Evolutionary conservation across 2,113 vertebrate species (phyloP).

Genomic region (Alligator sinensis): DNA sequence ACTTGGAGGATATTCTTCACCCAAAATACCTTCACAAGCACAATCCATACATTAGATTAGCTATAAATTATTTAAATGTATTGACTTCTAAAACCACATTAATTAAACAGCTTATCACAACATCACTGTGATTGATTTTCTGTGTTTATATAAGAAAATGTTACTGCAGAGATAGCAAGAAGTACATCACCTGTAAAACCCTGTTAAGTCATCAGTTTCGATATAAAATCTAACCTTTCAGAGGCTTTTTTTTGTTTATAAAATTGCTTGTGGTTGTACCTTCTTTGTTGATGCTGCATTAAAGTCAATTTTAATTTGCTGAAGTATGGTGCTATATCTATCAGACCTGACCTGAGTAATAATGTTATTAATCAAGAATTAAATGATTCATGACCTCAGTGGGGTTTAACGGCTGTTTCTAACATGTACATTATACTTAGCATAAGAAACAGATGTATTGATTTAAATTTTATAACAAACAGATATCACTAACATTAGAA

Average conservation of each 20-base stretch:
- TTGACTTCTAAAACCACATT: slow-evolving; percentile 57
- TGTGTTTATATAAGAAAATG: slow-evolving; percentile 42
- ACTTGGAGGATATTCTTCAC: neutral
- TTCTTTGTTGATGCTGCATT: slow-evolving; percentile 59
- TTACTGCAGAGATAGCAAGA: slow-evolving; percentile 27
- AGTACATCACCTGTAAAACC: slow-evolving; percentile 38
- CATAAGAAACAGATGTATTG: slow-evolving; percentile 51
- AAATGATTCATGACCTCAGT: slow-evolving; percentile 64
- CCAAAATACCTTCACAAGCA: slow-evolving; percentile 31
- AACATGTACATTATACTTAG: slow-evolving; percentile 46
- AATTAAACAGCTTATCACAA: slow-evolving; percentile 68
- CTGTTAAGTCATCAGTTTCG: slow-evolving; percentile 71
- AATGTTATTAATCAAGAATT: slow-evolving; percentile 72
- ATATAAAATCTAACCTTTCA: slow-evolving; percentile 68
- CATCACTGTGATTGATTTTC: slow-evolving; percentile 64
- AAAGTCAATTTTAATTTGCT: slow-evolving; percentile 64
- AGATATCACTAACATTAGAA: neutral
- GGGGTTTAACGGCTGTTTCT: slow-evolving; percentile 27
- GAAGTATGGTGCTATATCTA: slow-evolving; percentile 35
- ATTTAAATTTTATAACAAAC: slow-evolving; percentile 44
- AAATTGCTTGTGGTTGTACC: slow-evolving; percentile 60
- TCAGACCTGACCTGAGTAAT: slow-evolving; percentile 41
- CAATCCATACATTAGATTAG: neutral
- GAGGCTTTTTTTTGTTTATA: slow-evolving; percentile 32
- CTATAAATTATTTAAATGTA: slow-evolving; percentile 64